Percentiles rank a stretch among this genome's conserved stretches.
Evolutionary conservation across 2,797 vertebrate genomes (phyloP).

Genomic region (Falco biarmicus): DNA sequence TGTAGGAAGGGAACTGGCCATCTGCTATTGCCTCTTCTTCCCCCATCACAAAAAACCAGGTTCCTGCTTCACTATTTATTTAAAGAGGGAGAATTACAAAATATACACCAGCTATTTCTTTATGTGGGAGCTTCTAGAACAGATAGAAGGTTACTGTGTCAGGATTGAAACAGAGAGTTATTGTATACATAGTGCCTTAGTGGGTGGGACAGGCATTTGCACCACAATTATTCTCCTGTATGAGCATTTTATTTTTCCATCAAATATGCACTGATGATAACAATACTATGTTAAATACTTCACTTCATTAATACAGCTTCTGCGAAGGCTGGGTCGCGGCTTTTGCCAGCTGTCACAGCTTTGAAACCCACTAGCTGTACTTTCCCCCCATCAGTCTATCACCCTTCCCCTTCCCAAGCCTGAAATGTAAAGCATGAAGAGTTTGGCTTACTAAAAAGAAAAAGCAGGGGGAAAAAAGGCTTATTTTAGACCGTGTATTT

Average conservation of each 20-base stretch:
- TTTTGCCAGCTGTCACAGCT: background rate
- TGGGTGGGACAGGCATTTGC: slow-evolving; percentile 47
- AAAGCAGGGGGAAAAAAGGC: fast-evolving
- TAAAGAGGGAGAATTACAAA: background rate
- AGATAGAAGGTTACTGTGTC: slow-evolving; percentile 45
- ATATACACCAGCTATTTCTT: slow-evolving; percentile 47
- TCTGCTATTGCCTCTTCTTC: background rate
- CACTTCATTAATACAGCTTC: slow-evolving; percentile 1
- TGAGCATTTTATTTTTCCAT: slow-evolving; percentile 5
- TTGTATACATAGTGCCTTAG: background rate
- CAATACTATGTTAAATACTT: slow-evolving; percentile 53
- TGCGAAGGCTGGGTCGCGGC: background rate
- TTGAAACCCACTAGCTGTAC: background rate
- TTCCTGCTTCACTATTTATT: background rate
- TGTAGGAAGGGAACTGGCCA: background rate
- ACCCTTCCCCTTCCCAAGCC: background rate
- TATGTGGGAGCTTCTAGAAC: slow-evolving; percentile 48
- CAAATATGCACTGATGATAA: slow-evolving; percentile 45
- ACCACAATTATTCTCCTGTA: slow-evolving; percentile 49
- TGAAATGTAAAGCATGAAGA: background rate
- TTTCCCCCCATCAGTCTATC: background rate
- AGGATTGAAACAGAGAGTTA: background rate
- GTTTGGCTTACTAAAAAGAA: background rate
- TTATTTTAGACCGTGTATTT: background rate
- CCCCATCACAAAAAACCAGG: background rate